A percentile compares a stretch with the other conserved stretches of the same genome.
These are phyloP conservation scores for Cotesia glomerata DNA, from an alignment of 1,140 invertebrate species.

Conservation along the genomic window DNA sequence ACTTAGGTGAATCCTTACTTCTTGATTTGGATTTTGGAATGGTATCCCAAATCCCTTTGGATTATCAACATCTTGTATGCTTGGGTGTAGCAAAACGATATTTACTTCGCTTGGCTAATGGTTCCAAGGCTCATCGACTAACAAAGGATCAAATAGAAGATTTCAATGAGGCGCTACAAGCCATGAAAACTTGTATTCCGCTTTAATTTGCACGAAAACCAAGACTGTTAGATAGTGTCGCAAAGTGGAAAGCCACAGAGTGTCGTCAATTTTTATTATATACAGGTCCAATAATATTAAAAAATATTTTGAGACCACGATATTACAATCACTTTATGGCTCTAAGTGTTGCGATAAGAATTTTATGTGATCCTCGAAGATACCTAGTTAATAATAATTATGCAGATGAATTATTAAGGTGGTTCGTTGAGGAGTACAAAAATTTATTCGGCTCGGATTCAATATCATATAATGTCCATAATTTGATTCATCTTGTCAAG, in stretches of 20 bases:
- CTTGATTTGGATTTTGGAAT: conserved; percentile 31
- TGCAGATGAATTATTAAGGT: conserved; percentile 8
- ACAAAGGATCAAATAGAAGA: not conserved
- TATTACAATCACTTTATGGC: conserved; percentile 19
- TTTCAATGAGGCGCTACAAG: not conserved
- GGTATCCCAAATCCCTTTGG: conserved; percentile 38
- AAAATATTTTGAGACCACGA: not conserved
- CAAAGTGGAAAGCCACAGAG: conserved; percentile 40
- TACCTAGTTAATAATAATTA: not conserved
- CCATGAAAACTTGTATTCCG: conserved; percentile 9
- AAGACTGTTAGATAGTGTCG: conserved; percentile 18
- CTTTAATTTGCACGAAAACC: conserved; percentile 29
- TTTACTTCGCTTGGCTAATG: not conserved
- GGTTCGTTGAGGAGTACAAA: conserved; percentile 19
- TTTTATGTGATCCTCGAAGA: not conserved
- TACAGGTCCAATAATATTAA: conserved; percentile 37
- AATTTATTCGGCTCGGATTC: conserved; percentile 12
- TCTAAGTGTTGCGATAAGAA: conserved; percentile 20
- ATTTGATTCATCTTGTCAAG: conserved; percentile 20
- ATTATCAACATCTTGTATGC: conserved; percentile 39
- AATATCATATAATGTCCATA: conserved; percentile 25
- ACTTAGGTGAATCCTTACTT: conserved; percentile 18
- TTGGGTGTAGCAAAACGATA: conserved; percentile 9
- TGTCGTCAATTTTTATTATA: conserved; percentile 43
- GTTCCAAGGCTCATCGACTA: not conserved